Conservation (phyloP, 1,140 invertebrate species). For the Pachypeltis micranthus region DNA sequence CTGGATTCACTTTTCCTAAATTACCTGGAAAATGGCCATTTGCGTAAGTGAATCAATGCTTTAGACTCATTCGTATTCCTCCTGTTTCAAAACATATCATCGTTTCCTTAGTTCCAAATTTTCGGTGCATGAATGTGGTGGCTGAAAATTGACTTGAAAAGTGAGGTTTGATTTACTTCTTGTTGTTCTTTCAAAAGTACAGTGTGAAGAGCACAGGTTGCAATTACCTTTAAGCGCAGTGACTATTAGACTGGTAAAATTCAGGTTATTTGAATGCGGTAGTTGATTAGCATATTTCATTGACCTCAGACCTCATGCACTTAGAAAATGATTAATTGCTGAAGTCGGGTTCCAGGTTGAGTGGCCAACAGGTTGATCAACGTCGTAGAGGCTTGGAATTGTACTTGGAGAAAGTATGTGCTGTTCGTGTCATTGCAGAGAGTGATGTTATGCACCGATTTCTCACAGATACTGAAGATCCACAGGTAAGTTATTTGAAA, state of each 20-base stretch:
- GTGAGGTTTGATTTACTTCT: no score
- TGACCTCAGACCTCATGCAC: no score
- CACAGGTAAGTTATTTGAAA: constrained; percentile 40
- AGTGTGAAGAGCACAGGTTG: no score
- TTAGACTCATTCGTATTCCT: no score
- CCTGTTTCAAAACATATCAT: no score
- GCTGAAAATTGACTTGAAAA: neutral
- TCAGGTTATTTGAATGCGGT: no score
- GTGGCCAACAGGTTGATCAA: constrained; percentile 92
- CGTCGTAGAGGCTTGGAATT: constrained; percentile 87
- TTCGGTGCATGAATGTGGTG: neutral
- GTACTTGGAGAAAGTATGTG: constrained; percentile 97
- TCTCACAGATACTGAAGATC: constrained; percentile 82
- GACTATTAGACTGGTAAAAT: neutral
- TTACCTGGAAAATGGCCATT: constrained; percentile 98
- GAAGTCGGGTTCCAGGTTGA: constrained; percentile 46
- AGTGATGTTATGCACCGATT: constrained; percentile 96
- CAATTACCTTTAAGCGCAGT: no score
- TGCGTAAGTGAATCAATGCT: constrained; percentile 54
- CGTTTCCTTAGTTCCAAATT: no score
- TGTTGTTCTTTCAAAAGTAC: no score
- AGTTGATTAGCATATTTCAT: no score
- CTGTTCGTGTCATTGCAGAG: constrained; percentile 93
- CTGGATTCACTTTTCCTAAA: constrained; percentile 95
- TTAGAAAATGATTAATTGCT: no score